Percentiles rank a stretch among this genome's conserved stretches.
phyloP scores from a whole-genome alignment of 2,888 invertebrate species.

The Pseudococcus viburni region DNA sequence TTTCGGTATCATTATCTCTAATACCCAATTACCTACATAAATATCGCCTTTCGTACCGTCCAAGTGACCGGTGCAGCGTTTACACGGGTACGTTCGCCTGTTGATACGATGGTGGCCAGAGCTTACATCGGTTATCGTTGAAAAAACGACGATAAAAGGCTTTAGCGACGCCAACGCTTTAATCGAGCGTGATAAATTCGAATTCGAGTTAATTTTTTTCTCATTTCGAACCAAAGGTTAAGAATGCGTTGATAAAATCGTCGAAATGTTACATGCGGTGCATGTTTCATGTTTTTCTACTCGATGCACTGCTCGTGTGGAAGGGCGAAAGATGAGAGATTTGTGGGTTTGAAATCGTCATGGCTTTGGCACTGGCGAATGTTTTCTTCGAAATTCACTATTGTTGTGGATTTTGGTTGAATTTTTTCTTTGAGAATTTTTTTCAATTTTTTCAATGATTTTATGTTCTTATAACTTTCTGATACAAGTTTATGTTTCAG shows the following conservation, averaged over 20 bases:
- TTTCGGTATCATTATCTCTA: background rate
- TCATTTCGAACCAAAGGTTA: background rate
- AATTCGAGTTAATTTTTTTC: background rate
- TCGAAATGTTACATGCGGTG: background rate
- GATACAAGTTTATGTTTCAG: too few relatives aligned
- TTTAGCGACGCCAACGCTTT: background rate
- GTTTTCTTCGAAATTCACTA: too few relatives aligned
- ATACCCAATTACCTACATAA: background rate
- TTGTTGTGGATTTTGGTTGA: too few relatives aligned
- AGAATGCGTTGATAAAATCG: background rate
- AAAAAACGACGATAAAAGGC: background rate
- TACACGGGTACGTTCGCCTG: background rate
- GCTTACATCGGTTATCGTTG: background rate
- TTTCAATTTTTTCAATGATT: too few relatives aligned
- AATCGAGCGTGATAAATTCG: constrained; percentile 7
- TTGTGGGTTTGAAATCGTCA: too few relatives aligned
- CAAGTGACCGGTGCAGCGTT: background rate
- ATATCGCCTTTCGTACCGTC: background rate
- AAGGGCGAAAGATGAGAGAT: too few relatives aligned
- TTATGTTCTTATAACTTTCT: too few relatives aligned
- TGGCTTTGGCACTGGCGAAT: too few relatives aligned
- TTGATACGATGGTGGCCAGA: background rate
- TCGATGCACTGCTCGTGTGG: background rate
- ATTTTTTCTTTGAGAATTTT: too few relatives aligned
- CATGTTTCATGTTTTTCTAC: background rate